phyloP scores from a whole-genome alignment of 2,797 vertebrate genomes.

The Mormyrus hasselquistii region DNA sequence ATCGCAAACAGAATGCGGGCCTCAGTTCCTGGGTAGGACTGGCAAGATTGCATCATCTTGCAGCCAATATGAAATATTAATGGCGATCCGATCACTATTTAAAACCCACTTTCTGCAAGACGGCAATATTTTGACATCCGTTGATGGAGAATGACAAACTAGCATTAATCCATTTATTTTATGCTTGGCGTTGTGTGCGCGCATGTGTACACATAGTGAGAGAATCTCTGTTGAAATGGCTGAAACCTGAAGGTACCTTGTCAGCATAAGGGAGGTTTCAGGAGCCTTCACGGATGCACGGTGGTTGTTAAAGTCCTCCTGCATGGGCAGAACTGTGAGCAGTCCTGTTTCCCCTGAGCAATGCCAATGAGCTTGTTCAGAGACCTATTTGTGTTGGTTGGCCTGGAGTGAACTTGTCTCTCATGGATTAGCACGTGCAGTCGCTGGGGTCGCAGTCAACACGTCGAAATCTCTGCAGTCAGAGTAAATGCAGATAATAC shows the following conservation, averaged over 20 bases:
- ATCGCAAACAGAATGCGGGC: neutral
- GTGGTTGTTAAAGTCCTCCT: neutral
- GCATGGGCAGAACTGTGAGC: neutral
- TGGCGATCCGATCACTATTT: slow-evolving; percentile 54
- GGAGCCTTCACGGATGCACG: neutral
- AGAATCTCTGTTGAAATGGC: neutral
- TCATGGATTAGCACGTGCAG: neutral
- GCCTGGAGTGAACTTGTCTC: neutral
- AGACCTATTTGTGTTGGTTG: neutral
- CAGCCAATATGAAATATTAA: neutral
- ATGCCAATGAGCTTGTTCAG: neutral
- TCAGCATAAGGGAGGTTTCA: neutral
- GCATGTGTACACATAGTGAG: neutral
- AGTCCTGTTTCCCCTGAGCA: neutral
- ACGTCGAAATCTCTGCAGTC: neutral
- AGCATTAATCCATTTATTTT: slow-evolving; percentile 44
- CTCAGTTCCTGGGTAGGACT: neutral
- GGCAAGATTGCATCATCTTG: neutral
- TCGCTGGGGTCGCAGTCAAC: neutral
- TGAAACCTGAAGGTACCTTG: neutral
- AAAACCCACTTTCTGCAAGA: slow-evolving; percentile 53
- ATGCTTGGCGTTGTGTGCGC: slow-evolving; percentile 32
- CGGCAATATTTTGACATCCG: slow-evolving; percentile 66
- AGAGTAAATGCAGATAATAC: neutral
- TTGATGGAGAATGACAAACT: slow-evolving; percentile 41